phyloP scores from a whole-genome alignment of 53 echinoderm and acorn worm genomes.

The Antedon mediterranea region DNA sequence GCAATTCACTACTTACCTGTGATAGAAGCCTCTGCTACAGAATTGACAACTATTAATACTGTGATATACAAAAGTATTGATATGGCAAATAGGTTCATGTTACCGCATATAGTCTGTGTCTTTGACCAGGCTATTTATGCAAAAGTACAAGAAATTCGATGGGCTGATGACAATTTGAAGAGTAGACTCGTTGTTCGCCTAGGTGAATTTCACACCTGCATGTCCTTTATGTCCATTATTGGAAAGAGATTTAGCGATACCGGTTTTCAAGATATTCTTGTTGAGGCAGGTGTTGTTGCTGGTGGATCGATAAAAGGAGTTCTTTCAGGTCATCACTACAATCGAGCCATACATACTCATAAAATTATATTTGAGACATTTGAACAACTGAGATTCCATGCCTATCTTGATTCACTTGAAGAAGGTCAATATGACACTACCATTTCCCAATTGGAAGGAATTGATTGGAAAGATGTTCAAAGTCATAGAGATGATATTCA shows the following conservation, averaged over 20 bases:
- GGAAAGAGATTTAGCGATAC: slow-evolving; percentile 41
- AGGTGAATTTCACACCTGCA: slow-evolving; percentile 27
- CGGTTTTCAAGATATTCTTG: slow-evolving; percentile 44
- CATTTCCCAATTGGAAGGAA: no score
- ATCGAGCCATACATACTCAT: slow-evolving; percentile 22
- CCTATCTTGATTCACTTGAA: slow-evolving; percentile 10
- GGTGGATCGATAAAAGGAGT: slow-evolving; percentile 44
- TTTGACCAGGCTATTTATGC: slow-evolving; percentile 45
- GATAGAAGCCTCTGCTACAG: slow-evolving; percentile 13
- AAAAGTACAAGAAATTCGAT: slow-evolving; percentile 28
- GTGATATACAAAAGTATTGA: slow-evolving; percentile 11
- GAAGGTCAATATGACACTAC: no score
- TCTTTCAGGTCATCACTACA: slow-evolving; percentile 44
- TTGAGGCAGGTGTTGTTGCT: slow-evolving; percentile 32
- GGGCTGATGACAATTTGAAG: slow-evolving; percentile 19
- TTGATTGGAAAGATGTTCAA: no score
- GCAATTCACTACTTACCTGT: slow-evolving; percentile 12
- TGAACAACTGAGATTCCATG: slow-evolving; percentile 28
- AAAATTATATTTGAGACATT: slow-evolving; percentile 34
- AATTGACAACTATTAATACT: slow-evolving; percentile 18
- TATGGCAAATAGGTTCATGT: slow-evolving; percentile 20
- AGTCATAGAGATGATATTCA: no score
- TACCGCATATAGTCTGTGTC: slow-evolving; percentile 8
- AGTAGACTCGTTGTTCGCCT: slow-evolving; percentile 22
- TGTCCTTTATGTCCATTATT: slow-evolving; percentile 21